Conservation (phyloP, 2,113 vertebrate species). For the Orthonyx spaldingii region DNA sequence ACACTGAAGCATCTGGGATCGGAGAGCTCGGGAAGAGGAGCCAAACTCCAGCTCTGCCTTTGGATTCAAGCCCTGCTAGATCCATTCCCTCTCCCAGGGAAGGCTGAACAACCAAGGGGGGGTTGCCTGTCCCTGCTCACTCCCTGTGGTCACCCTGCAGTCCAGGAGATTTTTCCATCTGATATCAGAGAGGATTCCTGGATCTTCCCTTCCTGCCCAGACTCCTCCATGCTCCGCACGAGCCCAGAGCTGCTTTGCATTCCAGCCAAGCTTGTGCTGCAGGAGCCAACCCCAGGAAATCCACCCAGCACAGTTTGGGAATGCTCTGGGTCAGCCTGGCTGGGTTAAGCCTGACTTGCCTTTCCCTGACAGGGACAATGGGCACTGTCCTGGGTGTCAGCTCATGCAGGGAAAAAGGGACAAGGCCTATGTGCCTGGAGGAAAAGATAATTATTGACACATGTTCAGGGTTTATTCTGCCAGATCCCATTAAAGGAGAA, state of each 20-base stretch:
- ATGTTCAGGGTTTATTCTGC: background rate
- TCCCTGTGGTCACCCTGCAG: background rate
- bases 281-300: background rate
- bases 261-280: background rate
- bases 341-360: background rate
- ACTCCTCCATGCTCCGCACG: background rate
- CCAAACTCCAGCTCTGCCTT: background rate
- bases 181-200: background rate
- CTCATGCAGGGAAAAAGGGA: background rate
- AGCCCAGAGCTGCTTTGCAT: slow-evolving; percentile 8
- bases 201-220: background rate
- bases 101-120: background rate
- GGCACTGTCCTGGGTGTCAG: background rate
- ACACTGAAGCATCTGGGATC: background rate
- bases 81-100: background rate
- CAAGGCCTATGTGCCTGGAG: background rate
- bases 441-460: background rate
- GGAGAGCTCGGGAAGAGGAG: background rate
- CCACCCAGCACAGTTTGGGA: background rate
- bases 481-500: background rate
- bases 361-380: background rate
- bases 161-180: background rate
- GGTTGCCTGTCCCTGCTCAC: background rate
- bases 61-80: background rate
- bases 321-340: background rate